Evolutionary conservation across 2,888 invertebrate genomes (phyloP), one percentile per base, ranked within the genome.

Genomic region (Plagiodera versicolora): DNA sequence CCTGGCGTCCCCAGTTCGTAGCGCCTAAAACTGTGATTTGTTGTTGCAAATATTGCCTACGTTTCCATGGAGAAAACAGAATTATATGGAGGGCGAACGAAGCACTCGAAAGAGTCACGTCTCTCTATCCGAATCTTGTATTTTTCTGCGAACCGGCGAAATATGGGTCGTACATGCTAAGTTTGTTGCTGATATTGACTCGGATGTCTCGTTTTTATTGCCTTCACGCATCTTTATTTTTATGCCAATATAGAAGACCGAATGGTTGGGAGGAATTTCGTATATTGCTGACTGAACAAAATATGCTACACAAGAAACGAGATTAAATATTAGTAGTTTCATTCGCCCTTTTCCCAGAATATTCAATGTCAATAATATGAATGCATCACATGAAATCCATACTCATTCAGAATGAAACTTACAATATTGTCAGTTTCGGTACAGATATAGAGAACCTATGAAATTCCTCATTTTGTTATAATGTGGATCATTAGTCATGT

Each of bases 1-100:
- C 62, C 62, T 62, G 62, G 56, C 55, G 46, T 56, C 56, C 44
- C 55, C 55, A 48, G 39, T 24, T 51, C 58, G 51, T 35, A 53
- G 53, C 35, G 58, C 53, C 59, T 49, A 30, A 54, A 58, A 58
- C 44, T 51, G 62, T 62, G 62, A 62, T 62, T 62, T 62, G 62
- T 62, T 58, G 62, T 62, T 62, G 62, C 62, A 62, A 62, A 58
- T 62, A 62, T 62, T 49, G 62, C 62, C 61, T 18, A 50, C 60
- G 24, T 56, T 58, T 57, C 48, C 32, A 46, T 50, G 58, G 50
- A 58, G 54, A 54, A 61, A 61, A 58, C 61, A 50, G 50, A 55
- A 58, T 53, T 51, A 58, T 56, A 58, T 58, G 30, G 55, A 61
- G 61, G 54, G 53, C 28, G 46, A 47, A 16, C 35, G 6, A 3